phyloP scores from a whole-genome alignment of 2,888 invertebrate species.

The Onchidella celtica region DNA sequence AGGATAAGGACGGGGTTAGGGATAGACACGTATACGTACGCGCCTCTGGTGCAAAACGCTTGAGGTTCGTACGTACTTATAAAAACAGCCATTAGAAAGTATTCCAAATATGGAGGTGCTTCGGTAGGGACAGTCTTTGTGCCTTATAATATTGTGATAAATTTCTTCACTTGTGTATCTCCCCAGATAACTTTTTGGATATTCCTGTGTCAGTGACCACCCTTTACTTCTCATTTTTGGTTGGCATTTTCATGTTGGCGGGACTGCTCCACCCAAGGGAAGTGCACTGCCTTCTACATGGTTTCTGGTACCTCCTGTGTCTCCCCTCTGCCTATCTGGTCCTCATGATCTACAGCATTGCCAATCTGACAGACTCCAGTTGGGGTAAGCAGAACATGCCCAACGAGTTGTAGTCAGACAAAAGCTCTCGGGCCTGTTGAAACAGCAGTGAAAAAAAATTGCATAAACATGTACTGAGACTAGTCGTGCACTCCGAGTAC shows the following conservation, averaged over 20 bases:
- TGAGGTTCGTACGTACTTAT: too few species aligned
- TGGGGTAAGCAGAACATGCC: slow-evolving; percentile 78
- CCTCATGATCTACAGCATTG: slow-evolving; percentile 74
- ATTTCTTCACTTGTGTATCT: too few species aligned
- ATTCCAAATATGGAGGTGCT: too few species aligned
- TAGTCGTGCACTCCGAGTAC: too few species aligned
- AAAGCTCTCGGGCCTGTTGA: not conserved
- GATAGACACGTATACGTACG: too few species aligned
- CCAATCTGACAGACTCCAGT: slow-evolving; percentile 75
- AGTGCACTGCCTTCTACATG: slow-evolving; percentile 69
- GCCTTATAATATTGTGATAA: too few species aligned
- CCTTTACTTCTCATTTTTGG: slow-evolving; percentile 65
- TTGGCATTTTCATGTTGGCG: slow-evolving; percentile 64
- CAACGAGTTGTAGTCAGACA: not conserved
- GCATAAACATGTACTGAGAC: too few species aligned
- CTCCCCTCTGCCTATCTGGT: slow-evolving; percentile 75
- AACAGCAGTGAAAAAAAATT: not conserved
- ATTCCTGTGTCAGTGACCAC: slow-evolving; percentile 68
- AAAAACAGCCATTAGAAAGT: too few species aligned
- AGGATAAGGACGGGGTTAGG: too few species aligned
- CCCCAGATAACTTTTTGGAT: slow-evolving; percentile 59
- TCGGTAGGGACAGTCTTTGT: too few species aligned
- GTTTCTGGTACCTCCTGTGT: slow-evolving; percentile 75
- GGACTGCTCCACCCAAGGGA: slow-evolving; percentile 71
- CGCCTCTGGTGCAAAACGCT: too few species aligned